phyloP scores from a whole-genome alignment of 53 echinoderm and acorn worm genomes.

The Zoroaster sp. region DNA sequence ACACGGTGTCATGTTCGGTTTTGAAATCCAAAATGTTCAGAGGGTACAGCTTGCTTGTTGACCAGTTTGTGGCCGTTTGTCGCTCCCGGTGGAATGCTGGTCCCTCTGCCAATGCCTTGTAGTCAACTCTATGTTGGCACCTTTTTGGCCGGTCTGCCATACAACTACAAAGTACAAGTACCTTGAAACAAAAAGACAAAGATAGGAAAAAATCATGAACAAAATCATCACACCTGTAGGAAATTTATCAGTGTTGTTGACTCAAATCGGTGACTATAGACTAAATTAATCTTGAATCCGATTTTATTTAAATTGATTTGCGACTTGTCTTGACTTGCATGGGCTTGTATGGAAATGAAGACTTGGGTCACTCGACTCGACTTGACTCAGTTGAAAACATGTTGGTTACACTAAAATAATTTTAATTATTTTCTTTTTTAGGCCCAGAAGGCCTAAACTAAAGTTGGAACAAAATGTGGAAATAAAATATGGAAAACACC shows the following conservation, averaged over 20 bases:
- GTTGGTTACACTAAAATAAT: neutral
- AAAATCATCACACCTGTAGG: neutral
- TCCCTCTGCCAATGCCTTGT: neutral
- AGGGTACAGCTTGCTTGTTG: neutral
- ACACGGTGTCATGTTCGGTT: neutral
- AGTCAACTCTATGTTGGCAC: neutral
- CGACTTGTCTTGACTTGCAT: neutral
- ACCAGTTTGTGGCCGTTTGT: neutral
- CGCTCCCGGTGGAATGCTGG: neutral
- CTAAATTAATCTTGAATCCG: neutral
- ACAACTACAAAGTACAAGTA: neutral
- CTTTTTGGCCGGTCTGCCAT: neutral
- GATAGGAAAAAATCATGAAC: neutral
- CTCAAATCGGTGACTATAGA: too few relatives aligned
- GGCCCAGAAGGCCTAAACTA: neutral
- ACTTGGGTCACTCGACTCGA: neutral
- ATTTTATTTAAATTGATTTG: neutral
- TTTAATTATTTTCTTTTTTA: too few relatives aligned
- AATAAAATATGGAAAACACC: neutral
- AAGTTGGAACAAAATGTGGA: neutral
- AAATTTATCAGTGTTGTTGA: neutral
- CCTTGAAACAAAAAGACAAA: neutral
- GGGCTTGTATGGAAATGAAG: neutral
- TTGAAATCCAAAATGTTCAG: neutral
- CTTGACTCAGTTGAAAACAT: neutral